Evolutionary conservation across 2,797 vertebrate genomes (phyloP).

Genomic region (Diplodus puntazzo): DNA sequence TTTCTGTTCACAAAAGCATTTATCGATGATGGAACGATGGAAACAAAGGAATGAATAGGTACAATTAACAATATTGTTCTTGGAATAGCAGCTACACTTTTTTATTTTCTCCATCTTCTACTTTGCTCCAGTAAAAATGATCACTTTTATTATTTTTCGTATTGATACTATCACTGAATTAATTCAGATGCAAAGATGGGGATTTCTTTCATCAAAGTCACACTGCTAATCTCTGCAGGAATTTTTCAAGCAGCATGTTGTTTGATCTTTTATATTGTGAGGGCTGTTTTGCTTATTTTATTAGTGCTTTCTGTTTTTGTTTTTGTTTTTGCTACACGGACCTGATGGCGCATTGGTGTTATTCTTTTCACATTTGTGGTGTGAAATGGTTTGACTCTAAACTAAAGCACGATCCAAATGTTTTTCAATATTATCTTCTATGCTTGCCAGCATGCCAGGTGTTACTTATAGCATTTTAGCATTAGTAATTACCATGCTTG

Average conservation of each 20-base stretch:
- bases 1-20: neutral
- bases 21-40: too few relatives aligned
- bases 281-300: neutral
- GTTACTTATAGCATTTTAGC: neutral
- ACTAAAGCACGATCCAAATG: neutral
- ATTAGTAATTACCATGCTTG: conserved; percentile 10
- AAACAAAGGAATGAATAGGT: neutral
- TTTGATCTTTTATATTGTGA: conserved; percentile 14
- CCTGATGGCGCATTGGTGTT: neutral
- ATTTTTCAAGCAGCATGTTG: conserved; percentile 18
- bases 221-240: conserved; percentile 3
- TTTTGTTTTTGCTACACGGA: neutral
- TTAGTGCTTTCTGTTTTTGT: neutral
- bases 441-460: conserved; percentile 14
- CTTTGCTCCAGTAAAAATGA: conserved; percentile 13
- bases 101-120: neutral
- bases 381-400: conserved; percentile 2
- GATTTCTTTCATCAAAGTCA: conserved; percentile 25
- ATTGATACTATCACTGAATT: conserved; percentile 38
- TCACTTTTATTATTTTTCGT: neutral
- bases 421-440: neutral
- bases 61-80: neutral
- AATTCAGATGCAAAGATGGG: neutral
- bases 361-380: neutral
- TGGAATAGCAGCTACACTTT: neutral